Percentiles rank a stretch among this genome's conserved stretches.
phyloP scores from a whole-genome alignment of 2,888 invertebrate genomes.

The Nysson spinosus region DNA sequence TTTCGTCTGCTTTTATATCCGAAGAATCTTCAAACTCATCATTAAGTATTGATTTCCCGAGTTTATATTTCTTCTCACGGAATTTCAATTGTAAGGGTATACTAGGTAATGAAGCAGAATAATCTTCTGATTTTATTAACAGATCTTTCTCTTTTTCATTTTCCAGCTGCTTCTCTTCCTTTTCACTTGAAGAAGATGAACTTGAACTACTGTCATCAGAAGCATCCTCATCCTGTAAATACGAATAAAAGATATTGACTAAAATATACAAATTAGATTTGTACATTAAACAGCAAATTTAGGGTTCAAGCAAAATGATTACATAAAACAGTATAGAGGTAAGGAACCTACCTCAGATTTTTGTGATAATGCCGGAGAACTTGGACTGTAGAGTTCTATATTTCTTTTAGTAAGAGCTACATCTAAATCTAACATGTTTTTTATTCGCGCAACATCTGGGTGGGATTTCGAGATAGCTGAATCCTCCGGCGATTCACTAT shows the following conservation, averaged over 20 bases:
- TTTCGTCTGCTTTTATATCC: conserved; percentile 21
- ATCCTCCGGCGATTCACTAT: conserved; percentile 17
- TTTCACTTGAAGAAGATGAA: conserved; percentile 9
- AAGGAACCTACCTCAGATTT: conserved; percentile 66
- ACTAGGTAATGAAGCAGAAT: conserved; percentile 23
- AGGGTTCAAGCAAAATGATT: background rate
- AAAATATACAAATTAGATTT: background rate
- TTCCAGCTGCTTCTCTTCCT: background rate
- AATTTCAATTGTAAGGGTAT: conserved; percentile 50
- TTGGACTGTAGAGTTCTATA: conserved; percentile 67
- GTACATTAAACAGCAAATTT: background rate
- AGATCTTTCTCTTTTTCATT: conserved; percentile 34
- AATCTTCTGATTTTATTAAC: conserved; percentile 28
- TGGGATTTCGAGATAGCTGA: conserved; percentile 30
- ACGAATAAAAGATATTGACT: background rate
- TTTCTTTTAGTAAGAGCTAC: conserved; percentile 47
- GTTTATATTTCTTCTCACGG: conserved; percentile 36
- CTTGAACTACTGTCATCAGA: conserved; percentile 28
- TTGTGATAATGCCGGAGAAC: conserved; percentile 69
- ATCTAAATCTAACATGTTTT: conserved; percentile 42
- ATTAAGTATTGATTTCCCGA: conserved; percentile 3
- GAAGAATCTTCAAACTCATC: conserved; percentile 32
- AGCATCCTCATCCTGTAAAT: conserved; percentile 32
- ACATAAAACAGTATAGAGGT: too few relatives aligned
- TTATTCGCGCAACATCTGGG: conserved; percentile 17